Base-by-base conservation (phyloP, 2,797 vertebrate species). In the Zenarchopterus dispar region DNA sequence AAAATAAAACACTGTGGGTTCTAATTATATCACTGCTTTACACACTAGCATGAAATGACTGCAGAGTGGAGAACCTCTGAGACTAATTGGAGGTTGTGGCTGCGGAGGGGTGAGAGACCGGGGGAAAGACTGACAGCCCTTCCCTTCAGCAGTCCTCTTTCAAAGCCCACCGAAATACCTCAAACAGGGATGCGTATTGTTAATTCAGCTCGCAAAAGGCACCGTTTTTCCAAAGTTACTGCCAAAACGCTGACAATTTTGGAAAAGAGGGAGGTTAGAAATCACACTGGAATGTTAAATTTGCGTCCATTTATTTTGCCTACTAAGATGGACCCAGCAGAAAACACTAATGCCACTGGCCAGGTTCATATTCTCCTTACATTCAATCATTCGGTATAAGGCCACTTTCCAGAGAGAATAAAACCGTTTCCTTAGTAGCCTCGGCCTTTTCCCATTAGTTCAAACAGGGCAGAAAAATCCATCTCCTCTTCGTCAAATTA, bases 1-100 rank as follows among this genome's bases (percentile, higher is more conserved):
- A 68, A 90, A 91, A 90, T 89, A 90, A 91, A 93, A 92, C 84
- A 86, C 78, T 88, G 81, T 69, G 77, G 84, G 54, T 85, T 92
- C 88, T 92, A 91, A 91, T 91, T 92, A 91, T 87, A 87, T 81
- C 80, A 66, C 80, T 22, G 59, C 75, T 80, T 88, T 79, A 88
- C 80, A 79, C 63, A 70, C 75, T 77, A 87, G 76, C 74, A 84
- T 73, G 69, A 78, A 85, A 70, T 31, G 67, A 87, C 85, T 76
- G 3, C 81, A 74, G 84, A 83, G 83, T 59, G 81, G 85, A 86
- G 87, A 87, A 87, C 85, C 82, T 88, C 67, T 13, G 66, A 85
- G 82, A 58, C 80, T 90, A 90, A 93, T 88, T 90, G 85, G 88
- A 84, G 86, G 87, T 81, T 89, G 87, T 75, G 86, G 89, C 65